Percentiles rank a stretch among this genome's conserved stretches.
Evolutionary conservation across 2,113 vertebrate genomes (phyloP).

Genomic region (Myanophis thanlyinensis): DNA sequence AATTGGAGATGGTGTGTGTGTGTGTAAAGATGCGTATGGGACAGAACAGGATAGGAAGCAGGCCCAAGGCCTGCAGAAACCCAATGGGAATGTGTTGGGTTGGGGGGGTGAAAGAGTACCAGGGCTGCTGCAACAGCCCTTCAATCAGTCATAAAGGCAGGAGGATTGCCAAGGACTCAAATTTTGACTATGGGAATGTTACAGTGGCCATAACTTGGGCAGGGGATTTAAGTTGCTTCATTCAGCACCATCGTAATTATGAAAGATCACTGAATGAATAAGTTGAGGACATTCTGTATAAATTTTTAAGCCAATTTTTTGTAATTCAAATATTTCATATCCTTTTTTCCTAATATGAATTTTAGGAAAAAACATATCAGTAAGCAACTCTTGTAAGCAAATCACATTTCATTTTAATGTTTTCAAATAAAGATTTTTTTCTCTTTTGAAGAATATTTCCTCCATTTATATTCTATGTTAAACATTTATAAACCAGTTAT

Average conservation of each 20-base stretch:
- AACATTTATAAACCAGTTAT: neutral
- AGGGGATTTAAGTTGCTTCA: neutral
- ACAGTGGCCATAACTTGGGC: neutral
- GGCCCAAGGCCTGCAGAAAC: too few species aligned
- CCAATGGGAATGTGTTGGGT: too few species aligned
- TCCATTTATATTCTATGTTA: neutral
- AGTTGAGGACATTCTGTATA: neutral
- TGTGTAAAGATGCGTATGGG: too few species aligned
- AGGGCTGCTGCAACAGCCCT: too few species aligned
- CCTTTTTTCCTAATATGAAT: too few species aligned
- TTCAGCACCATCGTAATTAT: neutral
- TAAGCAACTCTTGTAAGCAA: neutral
- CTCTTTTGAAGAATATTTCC: neutral
- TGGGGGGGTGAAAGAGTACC: too few species aligned
- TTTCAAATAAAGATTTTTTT: neutral
- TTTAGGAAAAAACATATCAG: neutral
- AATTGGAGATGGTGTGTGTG: too few species aligned
- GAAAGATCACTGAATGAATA: neutral
- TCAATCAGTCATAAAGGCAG: too few species aligned
- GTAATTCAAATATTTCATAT: neutral
- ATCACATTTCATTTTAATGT: neutral
- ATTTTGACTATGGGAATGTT: neutral
- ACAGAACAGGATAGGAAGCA: too few species aligned
- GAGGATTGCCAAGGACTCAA: neutral
- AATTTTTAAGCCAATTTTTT: neutral